Evolutionary conservation across 2,888 invertebrate genomes (phyloP).

Genomic region (Ommatoiulus sabulosus): DNA sequence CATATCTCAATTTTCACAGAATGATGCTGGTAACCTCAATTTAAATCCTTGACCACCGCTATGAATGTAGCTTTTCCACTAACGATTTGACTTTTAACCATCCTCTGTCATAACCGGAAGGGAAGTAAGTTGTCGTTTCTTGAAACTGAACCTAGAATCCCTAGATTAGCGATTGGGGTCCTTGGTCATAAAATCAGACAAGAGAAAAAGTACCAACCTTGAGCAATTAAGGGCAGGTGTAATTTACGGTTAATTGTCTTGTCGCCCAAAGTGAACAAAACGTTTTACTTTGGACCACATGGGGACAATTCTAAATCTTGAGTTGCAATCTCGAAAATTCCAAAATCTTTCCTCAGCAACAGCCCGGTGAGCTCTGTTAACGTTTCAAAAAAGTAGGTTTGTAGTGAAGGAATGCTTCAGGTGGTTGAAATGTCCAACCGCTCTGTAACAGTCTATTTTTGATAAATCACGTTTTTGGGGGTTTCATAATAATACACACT

Average conservation of each 20-base stretch:
- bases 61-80: neutral
- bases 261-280: neutral
- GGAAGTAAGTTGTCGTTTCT: neutral
- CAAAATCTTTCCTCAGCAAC: neutral
- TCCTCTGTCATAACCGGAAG: neutral
- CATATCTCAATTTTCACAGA: no score
- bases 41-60: neutral
- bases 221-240: neutral
- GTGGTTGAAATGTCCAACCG: neutral
- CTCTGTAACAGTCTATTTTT: neutral
- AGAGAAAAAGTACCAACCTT: neutral
- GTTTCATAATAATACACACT: neutral
- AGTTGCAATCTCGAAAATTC: neutral
- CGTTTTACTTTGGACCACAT: neutral
- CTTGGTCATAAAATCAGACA: constrained; percentile 2
- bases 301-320: neutral
- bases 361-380: neutral
- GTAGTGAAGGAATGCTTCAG: neutral
- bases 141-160: neutral
- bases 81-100: neutral
- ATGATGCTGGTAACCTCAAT: neutral
- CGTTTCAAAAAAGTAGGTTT: neutral
- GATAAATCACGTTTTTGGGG: neutral
- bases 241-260: neutral
- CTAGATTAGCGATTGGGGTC: neutral